Base-by-base conservation (phyloP, 1,140 invertebrate species). In the Maconellicoccus hirsutus region DNA sequence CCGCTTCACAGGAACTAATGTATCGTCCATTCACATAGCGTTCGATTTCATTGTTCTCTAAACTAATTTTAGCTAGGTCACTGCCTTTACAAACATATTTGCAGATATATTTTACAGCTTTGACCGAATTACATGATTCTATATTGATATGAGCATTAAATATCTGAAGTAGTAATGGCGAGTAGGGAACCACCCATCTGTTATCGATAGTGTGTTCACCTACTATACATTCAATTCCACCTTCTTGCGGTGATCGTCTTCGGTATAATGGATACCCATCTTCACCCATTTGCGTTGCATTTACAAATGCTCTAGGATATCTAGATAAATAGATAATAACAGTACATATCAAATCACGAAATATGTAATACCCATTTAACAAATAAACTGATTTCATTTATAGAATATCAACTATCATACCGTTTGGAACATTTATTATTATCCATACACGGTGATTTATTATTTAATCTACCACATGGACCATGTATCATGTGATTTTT, bases 401-500 rank as follows among this genome's bases (percentile, higher is more conserved):
- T n/a, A n/a, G n/a, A n/a, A n/a, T n/a, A n/a, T n/a, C n/a, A n/a
- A 33, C 3, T 33, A 33, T 6, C 29, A 33, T 75, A 78, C 22
- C 61, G 38, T 75, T 84, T 83, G 0, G 78, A 75, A 75, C 82
- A 83, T 70, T 79, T 79, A 27, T 78, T 79, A 71, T 81, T 77
- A 25, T 59, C 70, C 81, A 83, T 83, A 75, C 83, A 83, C 4
- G 80, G 80, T 70, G 80, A 81, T 71, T 75, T 75, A 19, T 6
- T 73, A 74, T 84, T 84, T 0, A 79, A 52, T 33, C 52, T 4
- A 27, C 81, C 83, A 77, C 82, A 84, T 70, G 82, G 83, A 21
- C 83, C 82, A 79, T 84, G 82, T 73, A 83, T 81, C 82, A 83
- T 83, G 71, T 80, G 79, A 70, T 69, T 79, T 8, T 70, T 78